Percentiles rank a stretch among this genome's conserved stretches.
Evolutionary conservation across 2,113 vertebrate species (phyloP).

Genomic region (Pipra filicauda): DNA sequence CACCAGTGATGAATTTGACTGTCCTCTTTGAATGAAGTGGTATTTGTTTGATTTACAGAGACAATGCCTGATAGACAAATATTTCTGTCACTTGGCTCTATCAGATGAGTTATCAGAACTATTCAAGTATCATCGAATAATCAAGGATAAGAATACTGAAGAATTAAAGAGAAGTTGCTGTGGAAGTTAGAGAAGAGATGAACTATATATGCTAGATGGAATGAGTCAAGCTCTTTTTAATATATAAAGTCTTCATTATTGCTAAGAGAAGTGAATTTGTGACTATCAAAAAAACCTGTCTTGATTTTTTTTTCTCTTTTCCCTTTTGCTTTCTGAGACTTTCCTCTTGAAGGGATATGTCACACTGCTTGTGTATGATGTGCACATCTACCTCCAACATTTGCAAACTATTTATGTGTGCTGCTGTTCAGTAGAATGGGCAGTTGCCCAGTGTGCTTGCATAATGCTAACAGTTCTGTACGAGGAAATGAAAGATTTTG

Average conservation of each 20-base stretch:
- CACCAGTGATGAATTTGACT: constrained; percentile 2
- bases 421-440: not conserved
- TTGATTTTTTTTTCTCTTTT: not conserved
- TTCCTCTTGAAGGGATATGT: not conserved
- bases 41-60: constrained; percentile 43
- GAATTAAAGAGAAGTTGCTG: not conserved
- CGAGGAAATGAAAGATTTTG: not conserved
- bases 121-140: not conserved
- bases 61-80: not conserved
- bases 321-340: not conserved
- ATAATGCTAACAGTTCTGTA: not conserved
- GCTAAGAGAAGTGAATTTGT: not conserved
- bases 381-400: not conserved
- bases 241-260: not conserved
- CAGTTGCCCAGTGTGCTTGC: not conserved
- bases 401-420: not conserved
- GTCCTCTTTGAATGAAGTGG: not conserved
- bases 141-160: not conserved
- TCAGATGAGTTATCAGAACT: constrained; percentile 28
- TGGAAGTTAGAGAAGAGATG: not conserved
- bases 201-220: not conserved
- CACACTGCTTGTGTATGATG: not conserved
- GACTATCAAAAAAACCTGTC: not conserved
- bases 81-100: constrained; percentile 6
- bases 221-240: not conserved